phyloP scores from a whole-genome alignment of 2,797 vertebrate species.

The Brachyalestes nurse region DNA sequence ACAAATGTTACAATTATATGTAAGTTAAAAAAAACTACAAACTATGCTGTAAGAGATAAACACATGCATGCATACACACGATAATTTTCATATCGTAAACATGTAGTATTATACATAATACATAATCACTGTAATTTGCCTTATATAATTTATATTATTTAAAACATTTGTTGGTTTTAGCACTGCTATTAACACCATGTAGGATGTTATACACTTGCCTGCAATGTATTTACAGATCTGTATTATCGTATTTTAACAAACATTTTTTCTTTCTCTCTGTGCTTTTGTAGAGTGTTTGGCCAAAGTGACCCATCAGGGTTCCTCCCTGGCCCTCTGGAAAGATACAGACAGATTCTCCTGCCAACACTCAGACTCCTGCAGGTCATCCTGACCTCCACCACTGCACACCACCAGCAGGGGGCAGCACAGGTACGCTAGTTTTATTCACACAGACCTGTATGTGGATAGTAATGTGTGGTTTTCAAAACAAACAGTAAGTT shows the following conservation, averaged over 20 bases:
- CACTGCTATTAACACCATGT: no score
- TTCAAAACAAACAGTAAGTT: neutral
- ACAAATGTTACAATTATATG: no score
- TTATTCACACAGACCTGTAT: slow-evolving; percentile 12
- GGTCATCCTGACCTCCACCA: slow-evolving; percentile 93
- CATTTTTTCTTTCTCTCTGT: neutral
- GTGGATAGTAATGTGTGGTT: neutral
- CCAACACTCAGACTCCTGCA: slow-evolving; percentile 92
- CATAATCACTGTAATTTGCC: no score
- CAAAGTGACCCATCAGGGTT: slow-evolving; percentile 90
- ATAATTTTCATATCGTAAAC: no score
- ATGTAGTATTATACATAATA: no score
- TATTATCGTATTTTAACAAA: neutral
- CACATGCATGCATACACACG: no score
- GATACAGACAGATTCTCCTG: slow-evolving; percentile 93
- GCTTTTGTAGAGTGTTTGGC: slow-evolving; percentile 78
- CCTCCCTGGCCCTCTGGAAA: slow-evolving; percentile 91
- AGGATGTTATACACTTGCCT: no score
- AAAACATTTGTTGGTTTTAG: no score
- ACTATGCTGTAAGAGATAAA: neutral
- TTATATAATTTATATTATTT: no score
- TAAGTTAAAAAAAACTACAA: neutral
- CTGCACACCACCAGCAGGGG: slow-evolving; percentile 92
- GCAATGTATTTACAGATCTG: neutral
- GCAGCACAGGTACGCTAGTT: slow-evolving; percentile 85